These are phyloP conservation scores for Caenorhabditis sulstoni DNA, from an alignment of 2,888 invertebrate species.

Conservation along the genomic window DNA sequence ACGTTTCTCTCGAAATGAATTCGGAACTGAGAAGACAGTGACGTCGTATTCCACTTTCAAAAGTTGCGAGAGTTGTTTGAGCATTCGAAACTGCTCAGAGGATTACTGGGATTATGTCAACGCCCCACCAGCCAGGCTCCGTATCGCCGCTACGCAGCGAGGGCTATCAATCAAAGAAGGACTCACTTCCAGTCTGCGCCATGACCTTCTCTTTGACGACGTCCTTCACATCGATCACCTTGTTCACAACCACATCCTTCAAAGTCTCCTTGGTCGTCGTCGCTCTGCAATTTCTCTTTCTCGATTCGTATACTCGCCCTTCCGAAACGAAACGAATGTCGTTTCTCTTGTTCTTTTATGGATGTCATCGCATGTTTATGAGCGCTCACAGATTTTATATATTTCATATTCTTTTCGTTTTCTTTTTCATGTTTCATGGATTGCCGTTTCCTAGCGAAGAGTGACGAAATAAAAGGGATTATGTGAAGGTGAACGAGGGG, in stretches of 20 bases:
- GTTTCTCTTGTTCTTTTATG: slow-evolving; percentile 15
- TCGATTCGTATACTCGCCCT: too few species aligned
- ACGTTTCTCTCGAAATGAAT: neutral
- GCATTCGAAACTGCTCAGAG: too few species aligned
- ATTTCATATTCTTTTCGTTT: slow-evolving; percentile 4
- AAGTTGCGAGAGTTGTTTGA: too few species aligned
- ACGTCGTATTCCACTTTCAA: too few species aligned
- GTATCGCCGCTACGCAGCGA: too few species aligned
- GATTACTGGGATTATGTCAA: too few species aligned
- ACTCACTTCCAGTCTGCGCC: slow-evolving; percentile 78
- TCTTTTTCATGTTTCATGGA: neutral
- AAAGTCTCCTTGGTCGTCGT: slow-evolving; percentile 72
- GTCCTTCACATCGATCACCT: slow-evolving; percentile 76
- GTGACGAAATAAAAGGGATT: slow-evolving; percentile 13
- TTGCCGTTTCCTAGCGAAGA: neutral
- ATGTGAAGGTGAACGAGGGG: neutral
- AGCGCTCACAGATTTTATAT: slow-evolving; percentile 50
- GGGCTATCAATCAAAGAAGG: neutral
- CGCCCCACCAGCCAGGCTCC: too few species aligned
- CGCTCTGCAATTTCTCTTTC: slow-evolving; percentile 59
- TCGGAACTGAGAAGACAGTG: neutral
- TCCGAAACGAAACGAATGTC: slow-evolving; percentile 8
- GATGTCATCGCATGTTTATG: slow-evolving; percentile 41
- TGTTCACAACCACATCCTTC: slow-evolving; percentile 72
- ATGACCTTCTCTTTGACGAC: slow-evolving; percentile 77